These are phyloP conservation scores for Papilio polyxenes DNA, from an alignment of 1,140 invertebrate species.

Conservation along the genomic window DNA sequence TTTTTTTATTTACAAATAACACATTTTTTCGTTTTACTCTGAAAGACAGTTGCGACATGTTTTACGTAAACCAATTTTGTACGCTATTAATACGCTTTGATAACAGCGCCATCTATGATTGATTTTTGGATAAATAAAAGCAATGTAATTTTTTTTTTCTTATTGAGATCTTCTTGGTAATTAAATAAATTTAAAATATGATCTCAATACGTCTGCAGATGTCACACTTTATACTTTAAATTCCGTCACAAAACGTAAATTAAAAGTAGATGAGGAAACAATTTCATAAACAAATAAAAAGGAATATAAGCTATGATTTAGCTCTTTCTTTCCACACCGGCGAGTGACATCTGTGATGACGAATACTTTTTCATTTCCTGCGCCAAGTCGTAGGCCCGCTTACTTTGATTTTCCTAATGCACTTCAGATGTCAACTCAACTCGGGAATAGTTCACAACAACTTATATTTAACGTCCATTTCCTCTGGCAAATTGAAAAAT, in stretches of 20 bases:
- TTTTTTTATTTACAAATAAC: background rate
- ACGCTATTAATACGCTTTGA: background rate
- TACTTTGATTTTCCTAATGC: constrained; percentile 48
- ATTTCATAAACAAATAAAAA: background rate
- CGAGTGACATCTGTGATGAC: constrained; percentile 24
- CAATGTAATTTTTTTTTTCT: too few species aligned
- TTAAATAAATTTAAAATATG: too few species aligned
- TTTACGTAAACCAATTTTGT: too few species aligned
- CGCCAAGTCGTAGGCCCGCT: constrained; percentile 44
- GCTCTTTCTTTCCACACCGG: background rate
- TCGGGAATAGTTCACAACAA: constrained; percentile 24
- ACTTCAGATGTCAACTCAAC: constrained; percentile 36
- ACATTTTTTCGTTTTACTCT: background rate
- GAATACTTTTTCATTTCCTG: constrained; percentile 55
- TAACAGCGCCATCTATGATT: background rate
- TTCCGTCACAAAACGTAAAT: background rate
- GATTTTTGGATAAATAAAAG: too few species aligned
- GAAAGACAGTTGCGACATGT: too few species aligned
- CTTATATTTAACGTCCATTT: constrained; percentile 20
- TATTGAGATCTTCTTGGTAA: too few species aligned
- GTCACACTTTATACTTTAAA: too few species aligned
- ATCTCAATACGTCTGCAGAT: too few species aligned
- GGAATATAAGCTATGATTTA: background rate
- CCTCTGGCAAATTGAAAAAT: constrained; percentile 6
- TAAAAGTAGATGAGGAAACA: background rate